Evolutionary conservation across 2,113 vertebrate genomes (phyloP), one percentile per base, ranked within the genome.

Genomic region (Okapia johnstoni): DNA sequence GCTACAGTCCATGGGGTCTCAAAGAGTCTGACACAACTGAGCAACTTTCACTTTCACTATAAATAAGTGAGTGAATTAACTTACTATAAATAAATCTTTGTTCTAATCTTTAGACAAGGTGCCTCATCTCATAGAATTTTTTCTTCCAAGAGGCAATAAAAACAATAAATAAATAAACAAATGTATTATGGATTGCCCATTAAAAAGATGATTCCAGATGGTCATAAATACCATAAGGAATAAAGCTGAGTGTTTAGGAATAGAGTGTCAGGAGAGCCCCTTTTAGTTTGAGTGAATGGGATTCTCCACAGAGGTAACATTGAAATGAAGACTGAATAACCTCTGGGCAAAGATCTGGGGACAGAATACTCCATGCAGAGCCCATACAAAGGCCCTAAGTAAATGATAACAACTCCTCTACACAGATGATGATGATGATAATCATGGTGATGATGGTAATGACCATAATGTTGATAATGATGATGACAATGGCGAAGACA

Each of bases 31-130:
- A 63, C 33, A 17, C 61, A 63, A 63, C 33, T 63, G 33, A 63
- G 33, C 33, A 63, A 9, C 16, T 63, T n/a, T 63, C 30, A n/a
- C 61, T 63, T 63, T 63, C 33, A 63, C 16, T n/a, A n/a, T n/a
- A n/a, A 63, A 63, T 63, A 17, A 63, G 61, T 63, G 30, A 33
- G 16, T 19, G 16, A n/a, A n/a, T 63, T 86, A 36, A 96, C 50
- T 25, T 97, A 55, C 21, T 50, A 79, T 30, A 48, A 79, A 17
- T 79, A 36, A 48, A n/a, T 73, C 63, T 43, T 93, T 87, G 36
- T 85, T 92, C 23, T 96, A 91, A 66, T 54, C 61, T 97, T 94
- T 81, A 93, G n/a, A 40, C 19, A 91, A 85, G 12, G 16, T 54
- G 60, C 33, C 48, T 93, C 21, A 94, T 70, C 15, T 93, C 77